Conservation (phyloP, 2,113 vertebrate species). For the Pholis gunnellus region DNA sequence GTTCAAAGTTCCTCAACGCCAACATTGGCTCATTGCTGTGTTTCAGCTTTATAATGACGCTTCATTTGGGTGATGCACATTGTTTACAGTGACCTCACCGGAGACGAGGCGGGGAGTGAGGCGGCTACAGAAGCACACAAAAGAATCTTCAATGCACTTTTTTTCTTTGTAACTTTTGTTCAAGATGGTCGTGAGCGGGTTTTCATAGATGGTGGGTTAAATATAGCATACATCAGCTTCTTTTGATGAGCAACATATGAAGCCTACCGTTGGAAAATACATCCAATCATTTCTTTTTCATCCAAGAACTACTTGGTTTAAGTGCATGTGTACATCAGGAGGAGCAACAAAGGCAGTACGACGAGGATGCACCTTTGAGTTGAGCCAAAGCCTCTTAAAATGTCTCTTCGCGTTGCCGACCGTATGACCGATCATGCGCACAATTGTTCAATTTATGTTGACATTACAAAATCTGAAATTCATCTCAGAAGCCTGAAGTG, state of each 20-base stretch:
- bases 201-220: not conserved
- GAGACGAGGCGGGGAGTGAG: too few species aligned
- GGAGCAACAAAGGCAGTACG: too few species aligned
- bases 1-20: not conserved
- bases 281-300: not conserved
- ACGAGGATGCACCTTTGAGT: not conserved
- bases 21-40: not conserved
- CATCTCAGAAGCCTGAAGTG: not conserved
- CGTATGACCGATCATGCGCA: not conserved
- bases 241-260: not conserved
- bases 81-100: not conserved
- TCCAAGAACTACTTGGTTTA: not conserved
- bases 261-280: not conserved
- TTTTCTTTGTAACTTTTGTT: constrained; percentile 2
- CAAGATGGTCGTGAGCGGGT: too few species aligned
- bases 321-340: not conserved
- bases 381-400: constrained; percentile 1
- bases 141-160: not conserved
- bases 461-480: constrained; percentile 25
- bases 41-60: not conserved
- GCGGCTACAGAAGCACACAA: not conserved
- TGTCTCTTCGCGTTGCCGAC: not conserved
- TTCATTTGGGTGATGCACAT: not conserved
- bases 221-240: not conserved
- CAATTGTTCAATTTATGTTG: constrained; percentile 15